Evolutionary conservation across 2,797 vertebrate species (phyloP), one percentile per base, ranked within the genome.

Genomic region (Sylvia borin): DNA sequence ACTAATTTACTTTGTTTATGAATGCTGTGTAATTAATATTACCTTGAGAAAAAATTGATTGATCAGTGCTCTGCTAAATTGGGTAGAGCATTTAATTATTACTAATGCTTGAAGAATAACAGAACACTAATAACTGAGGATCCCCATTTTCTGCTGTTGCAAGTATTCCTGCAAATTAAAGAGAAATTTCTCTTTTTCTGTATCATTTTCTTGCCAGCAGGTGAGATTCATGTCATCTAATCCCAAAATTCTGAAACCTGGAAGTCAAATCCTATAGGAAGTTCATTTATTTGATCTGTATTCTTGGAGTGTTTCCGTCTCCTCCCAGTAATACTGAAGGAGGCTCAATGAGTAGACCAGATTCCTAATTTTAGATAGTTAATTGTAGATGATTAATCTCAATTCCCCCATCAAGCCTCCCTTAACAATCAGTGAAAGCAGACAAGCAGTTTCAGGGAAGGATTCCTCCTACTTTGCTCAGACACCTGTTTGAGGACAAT

Each of bases 371-470:
- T 93, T 77, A 85, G 61, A 24, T 9, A 42, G 53, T 12, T 57
- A 57, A 68, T 68, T 95, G 81, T 43, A 74, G 70, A 42, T 51
- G 38, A 90, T 95, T 80, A 81, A 75, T 88, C 38, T 86, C 48
- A 93, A 90, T 47, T 70, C 50, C 32, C 34, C 20, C 67, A 76
- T 84, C 50, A 86, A 86, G 54, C 18, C 29, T 74, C 29, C 34
- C 34, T 86, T 90, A 85, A 84, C 19, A 77, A 88, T 38, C 70
- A 74, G 5, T 26, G 72, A 65, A 58, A 48, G 62, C 80, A 87
- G 71, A 82, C 47, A 76, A 47, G 71, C 36, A 72, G 77, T 70
- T 93, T 47, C 67, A 87, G 62, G 48, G 48, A 73, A 87, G 74
- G 57, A 73, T 85, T 85, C 61, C 77, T 92, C 60, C 71, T 38